These are phyloP conservation scores for Archips crataeganus DNA, from an alignment of 2,888 invertebrate species.

Conservation along the genomic window DNA sequence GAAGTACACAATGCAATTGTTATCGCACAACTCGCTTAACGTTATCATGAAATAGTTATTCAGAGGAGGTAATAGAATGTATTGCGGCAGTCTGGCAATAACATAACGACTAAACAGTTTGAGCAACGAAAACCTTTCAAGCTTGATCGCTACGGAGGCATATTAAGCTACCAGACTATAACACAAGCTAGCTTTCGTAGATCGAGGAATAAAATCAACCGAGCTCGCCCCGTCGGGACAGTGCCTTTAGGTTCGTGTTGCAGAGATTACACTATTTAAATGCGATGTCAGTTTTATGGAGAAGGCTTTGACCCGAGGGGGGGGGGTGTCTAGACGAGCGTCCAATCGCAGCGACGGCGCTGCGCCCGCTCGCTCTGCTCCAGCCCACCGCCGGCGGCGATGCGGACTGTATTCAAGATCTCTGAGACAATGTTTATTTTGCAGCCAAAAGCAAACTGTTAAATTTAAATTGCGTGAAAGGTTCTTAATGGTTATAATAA, in stretches of 20 bases:
- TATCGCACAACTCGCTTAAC: too few species aligned
- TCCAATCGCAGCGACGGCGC: constrained; percentile 33
- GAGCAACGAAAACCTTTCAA: too few species aligned
- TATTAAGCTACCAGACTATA: too few species aligned
- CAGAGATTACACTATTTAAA: constrained; percentile 27
- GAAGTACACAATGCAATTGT: too few species aligned
- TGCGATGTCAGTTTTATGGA: constrained; percentile 15
- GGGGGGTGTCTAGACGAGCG: constrained; percentile 39
- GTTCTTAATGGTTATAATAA: constrained; percentile 23
- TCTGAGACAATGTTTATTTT: constrained; percentile 4
- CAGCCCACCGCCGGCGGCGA: constrained; percentile 2
- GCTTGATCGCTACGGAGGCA: too few species aligned
- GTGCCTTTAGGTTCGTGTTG: not conserved
- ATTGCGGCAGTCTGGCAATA: too few species aligned
- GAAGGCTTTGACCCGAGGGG: constrained; percentile 37
- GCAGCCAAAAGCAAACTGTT: constrained; percentile 30
- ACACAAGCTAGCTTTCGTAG: not conserved
- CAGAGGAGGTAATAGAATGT: too few species aligned
- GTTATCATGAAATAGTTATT: too few species aligned
- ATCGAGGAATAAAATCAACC: not conserved
- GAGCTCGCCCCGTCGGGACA: not conserved
- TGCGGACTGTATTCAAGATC: constrained; percentile 16
- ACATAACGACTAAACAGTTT: too few species aligned
- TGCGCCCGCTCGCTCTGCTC: not conserved
- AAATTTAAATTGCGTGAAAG: constrained; percentile 22